A percentile compares a stretch with the other conserved stretches of the same genome.
Evolutionary conservation across 2,113 vertebrate genomes (phyloP).

Genomic region (Apeltes quadracus): DNA sequence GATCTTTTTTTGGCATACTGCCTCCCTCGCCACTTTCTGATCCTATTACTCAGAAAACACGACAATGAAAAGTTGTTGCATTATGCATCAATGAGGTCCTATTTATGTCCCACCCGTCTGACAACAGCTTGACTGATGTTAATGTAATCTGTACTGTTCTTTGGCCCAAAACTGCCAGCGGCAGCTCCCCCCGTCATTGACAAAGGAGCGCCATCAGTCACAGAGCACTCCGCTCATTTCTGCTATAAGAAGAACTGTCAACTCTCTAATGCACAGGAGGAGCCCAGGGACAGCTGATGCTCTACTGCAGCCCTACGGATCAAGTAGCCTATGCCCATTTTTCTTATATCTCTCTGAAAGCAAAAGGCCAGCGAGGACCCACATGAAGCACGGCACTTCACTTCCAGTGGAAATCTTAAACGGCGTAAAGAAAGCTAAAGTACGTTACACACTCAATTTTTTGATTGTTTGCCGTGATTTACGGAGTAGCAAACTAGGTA

Average conservation of each 20-base stretch:
- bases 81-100: slow-evolving; percentile 78
- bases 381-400: background rate
- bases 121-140: slow-evolving; percentile 79
- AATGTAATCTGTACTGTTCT: slow-evolving; percentile 78
- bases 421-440: background rate
- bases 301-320: slow-evolving; percentile 49
- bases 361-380: slow-evolving; percentile 15
- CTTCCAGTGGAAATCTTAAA: slow-evolving; percentile 10
- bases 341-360: slow-evolving; percentile 30
- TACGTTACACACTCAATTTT: background rate
- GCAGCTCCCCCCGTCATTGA: slow-evolving; percentile 71
- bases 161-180: slow-evolving; percentile 76
- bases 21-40: slow-evolving; percentile 50
- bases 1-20: slow-evolving; percentile 44
- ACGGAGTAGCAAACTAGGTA: background rate
- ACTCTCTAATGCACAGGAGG: slow-evolving; percentile 65
- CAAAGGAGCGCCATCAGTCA: slow-evolving; percentile 77
- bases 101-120: slow-evolving; percentile 73
- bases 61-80: slow-evolving; percentile 73
- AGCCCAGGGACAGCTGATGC: slow-evolving; percentile 54
- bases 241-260: slow-evolving; percentile 75
- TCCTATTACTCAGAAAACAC: slow-evolving; percentile 67
- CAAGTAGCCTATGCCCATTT: slow-evolving; percentile 36
- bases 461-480: background rate
- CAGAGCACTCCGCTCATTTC: slow-evolving; percentile 71